phyloP scores from a whole-genome alignment of 2,888 invertebrate genomes.

The Chrysina gloriosa region DNA sequence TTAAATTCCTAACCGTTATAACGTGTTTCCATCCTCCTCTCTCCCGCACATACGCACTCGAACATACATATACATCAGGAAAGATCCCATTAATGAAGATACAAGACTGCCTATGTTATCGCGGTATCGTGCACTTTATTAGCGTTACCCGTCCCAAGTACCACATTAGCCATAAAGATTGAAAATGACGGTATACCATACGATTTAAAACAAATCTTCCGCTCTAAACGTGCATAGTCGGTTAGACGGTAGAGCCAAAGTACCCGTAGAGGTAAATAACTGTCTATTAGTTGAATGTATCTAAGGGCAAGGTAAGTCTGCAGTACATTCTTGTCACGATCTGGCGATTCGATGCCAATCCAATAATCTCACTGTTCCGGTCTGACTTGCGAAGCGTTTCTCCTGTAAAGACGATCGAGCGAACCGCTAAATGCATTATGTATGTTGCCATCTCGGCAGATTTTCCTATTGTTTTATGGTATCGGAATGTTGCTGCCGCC shows the following conservation, averaged over 20 bases:
- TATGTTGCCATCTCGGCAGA: conserved; percentile 53
- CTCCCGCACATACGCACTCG: conserved; percentile 1
- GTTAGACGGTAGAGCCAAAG: conserved; percentile 25
- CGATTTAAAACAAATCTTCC: conserved; percentile 38
- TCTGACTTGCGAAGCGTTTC: conserved; percentile 59
- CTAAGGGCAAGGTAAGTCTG: conserved; percentile 61
- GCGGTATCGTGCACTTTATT: conserved; percentile 38
- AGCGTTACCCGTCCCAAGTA: conserved; percentile 32
- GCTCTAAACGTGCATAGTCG: conserved; percentile 15
- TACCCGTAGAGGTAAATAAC: conserved; percentile 40
- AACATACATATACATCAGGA: conserved; percentile 4
- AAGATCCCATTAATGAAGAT: conserved; percentile 38
- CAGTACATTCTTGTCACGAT: conserved; percentile 60
- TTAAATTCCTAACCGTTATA: conserved; percentile 36
- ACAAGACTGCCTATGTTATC: conserved; percentile 36
- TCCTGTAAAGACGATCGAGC: conserved; percentile 51
- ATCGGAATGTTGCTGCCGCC: conserved; percentile 45
- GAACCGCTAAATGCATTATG: conserved; percentile 53
- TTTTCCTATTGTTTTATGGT: conserved; percentile 63
- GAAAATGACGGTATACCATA: conserved; percentile 38
- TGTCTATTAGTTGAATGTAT: conserved; percentile 44
- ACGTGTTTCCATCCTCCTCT: not conserved
- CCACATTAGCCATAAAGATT: conserved; percentile 39
- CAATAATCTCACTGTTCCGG: conserved; percentile 67
- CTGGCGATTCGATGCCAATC: conserved; percentile 64